phyloP scores from a whole-genome alignment of 2,113 vertebrate species.

The Misgurnus anguillicaudatus region DNA sequence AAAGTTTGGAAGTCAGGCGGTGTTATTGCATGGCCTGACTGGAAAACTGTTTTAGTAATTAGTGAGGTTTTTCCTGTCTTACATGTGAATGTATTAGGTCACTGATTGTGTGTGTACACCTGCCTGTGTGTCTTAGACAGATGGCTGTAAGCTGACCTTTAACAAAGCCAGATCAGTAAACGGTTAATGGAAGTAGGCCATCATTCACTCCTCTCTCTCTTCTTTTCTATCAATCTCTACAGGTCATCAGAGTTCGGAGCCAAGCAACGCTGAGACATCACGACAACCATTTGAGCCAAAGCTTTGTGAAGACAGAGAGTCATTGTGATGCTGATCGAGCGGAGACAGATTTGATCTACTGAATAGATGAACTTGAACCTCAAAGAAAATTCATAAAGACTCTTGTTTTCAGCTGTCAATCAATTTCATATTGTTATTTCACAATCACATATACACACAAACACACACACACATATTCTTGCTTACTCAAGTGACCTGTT shows the following conservation, averaged over 20 bases:
- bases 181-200: slow-evolving; percentile 26
- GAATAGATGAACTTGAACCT: slow-evolving; percentile 55
- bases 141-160: slow-evolving; percentile 49
- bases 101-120: slow-evolving; percentile 2
- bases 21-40: slow-evolving; percentile 6
- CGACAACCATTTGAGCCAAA: slow-evolving; percentile 61
- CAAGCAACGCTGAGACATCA: slow-evolving; percentile 64
- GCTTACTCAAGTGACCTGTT: slow-evolving; percentile 10
- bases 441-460: background rate
- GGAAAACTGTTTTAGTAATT: slow-evolving; percentile 18
- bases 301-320: slow-evolving; percentile 22
- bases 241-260: slow-evolving; percentile 68
- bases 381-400: background rate
- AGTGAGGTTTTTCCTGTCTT: slow-evolving; percentile 1
- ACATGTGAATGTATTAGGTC: slow-evolving; percentile 1
- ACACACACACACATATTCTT: background rate
- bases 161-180: slow-evolving; percentile 42
- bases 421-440: slow-evolving; percentile 13
- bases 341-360: slow-evolving; percentile 23
- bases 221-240: slow-evolving; percentile 39
- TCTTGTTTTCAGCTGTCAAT: slow-evolving; percentile 3
- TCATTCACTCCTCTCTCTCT: slow-evolving; percentile 19
- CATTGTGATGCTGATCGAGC: background rate
- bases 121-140: slow-evolving; percentile 18
- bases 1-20: background rate